Conservation (phyloP, 2,113 vertebrate species). For the Otocyon megalotis region DNA sequence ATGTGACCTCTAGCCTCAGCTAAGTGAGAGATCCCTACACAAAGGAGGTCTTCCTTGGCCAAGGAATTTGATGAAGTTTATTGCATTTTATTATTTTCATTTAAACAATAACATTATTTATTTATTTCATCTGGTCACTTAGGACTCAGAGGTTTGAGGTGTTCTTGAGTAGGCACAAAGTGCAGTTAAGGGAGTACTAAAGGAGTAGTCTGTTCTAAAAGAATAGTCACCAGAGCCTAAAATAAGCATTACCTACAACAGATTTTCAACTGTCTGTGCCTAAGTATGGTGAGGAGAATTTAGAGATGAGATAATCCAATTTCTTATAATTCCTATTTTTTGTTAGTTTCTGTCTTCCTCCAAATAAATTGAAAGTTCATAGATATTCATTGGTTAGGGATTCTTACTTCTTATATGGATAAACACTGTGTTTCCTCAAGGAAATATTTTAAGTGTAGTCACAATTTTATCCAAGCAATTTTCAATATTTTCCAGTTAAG, state of each 20-base stretch:
- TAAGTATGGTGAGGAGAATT: background rate
- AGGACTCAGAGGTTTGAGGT: background rate
- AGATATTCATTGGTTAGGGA: background rate
- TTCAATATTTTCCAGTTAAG: slow-evolving; percentile 59
- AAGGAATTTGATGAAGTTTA: background rate
- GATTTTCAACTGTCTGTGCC: background rate
- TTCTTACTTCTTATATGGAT: background rate
- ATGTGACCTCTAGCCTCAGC: background rate
- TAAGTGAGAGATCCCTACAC: background rate
- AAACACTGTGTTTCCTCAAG: background rate
- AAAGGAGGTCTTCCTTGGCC: background rate
- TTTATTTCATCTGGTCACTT: background rate
- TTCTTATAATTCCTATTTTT: background rate
- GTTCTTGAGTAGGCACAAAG: background rate
- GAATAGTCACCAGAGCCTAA: background rate
- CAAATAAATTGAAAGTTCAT: background rate
- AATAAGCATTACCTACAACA: background rate
- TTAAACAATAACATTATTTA: background rate
- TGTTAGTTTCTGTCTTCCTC: background rate
- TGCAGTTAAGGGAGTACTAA: background rate
- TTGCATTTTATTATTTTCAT: background rate
- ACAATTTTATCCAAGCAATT: slow-evolving; percentile 21
- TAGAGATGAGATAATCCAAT: background rate
- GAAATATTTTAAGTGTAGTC: slow-evolving; percentile 23
- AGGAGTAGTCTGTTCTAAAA: background rate